Conservation (phyloP, 1,140 invertebrate species). For the Hirudo medicinalis region DNA sequence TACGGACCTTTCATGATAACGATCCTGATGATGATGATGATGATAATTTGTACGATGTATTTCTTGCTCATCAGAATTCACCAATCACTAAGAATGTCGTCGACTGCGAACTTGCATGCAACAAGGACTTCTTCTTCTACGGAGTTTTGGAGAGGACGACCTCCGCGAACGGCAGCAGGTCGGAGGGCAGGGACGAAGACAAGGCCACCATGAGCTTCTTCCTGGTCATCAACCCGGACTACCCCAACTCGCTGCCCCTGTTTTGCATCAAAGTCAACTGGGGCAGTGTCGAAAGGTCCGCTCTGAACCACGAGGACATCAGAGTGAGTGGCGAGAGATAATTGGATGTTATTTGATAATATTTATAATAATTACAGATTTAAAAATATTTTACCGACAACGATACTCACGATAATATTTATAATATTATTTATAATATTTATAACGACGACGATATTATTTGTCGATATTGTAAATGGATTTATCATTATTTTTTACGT, state of each 20-base stretch:
- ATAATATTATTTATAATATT: too few relatives aligned
- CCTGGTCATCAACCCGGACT: not conserved
- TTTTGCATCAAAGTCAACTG: not conserved
- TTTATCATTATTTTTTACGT: too few relatives aligned
- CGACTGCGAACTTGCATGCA: not conserved
- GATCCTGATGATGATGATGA: not conserved
- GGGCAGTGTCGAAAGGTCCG: not conserved
- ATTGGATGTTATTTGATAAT: too few relatives aligned
- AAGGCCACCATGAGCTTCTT: not conserved
- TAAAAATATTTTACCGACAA: too few relatives aligned
- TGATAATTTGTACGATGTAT: not conserved
- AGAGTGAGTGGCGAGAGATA: not conserved
- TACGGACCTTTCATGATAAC: too few relatives aligned
- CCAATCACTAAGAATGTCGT: not conserved
- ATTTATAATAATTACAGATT: too few relatives aligned
- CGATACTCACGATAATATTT: too few relatives aligned
- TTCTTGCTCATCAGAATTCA: not conserved
- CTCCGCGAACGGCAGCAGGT: not conserved
- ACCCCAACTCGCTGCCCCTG: not conserved
- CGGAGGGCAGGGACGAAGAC: not conserved
- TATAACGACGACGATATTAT: too few relatives aligned
- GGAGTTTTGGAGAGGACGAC: not conserved
- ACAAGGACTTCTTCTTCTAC: constrained; percentile 1
- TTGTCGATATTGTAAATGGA: too few relatives aligned
- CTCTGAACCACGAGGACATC: not conserved